Percentiles rank a stretch among this genome's conserved stretches.
Conservation (phyloP, 2,797 vertebrate genomes). For the Sphenodon punctatus region DNA sequence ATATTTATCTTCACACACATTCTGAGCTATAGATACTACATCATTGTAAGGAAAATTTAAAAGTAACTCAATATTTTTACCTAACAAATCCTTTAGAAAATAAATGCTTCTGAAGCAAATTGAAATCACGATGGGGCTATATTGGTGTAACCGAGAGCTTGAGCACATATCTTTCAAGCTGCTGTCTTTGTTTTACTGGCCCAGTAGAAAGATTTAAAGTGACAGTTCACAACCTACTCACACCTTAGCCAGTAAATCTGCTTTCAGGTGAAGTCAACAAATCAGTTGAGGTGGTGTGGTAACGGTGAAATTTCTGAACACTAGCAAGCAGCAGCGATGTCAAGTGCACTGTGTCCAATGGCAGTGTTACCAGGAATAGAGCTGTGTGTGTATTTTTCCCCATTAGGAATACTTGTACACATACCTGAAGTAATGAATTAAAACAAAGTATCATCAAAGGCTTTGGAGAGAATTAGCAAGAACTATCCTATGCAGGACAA, state of each 20-base stretch:
- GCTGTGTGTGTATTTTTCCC: background rate
- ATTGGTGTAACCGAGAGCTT: background rate
- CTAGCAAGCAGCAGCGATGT: background rate
- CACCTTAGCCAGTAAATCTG: background rate
- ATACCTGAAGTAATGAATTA: too few relatives aligned
- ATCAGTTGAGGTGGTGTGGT: background rate
- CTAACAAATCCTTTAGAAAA: background rate
- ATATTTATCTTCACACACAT: background rate
- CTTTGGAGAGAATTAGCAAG: too few relatives aligned
- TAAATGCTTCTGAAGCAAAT: background rate
- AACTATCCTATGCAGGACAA: background rate
- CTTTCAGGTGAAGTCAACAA: background rate
- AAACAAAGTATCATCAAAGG: background rate
- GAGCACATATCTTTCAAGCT: fast-evolving
- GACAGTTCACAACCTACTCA: background rate
- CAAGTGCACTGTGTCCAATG: background rate
- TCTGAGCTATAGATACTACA: background rate
- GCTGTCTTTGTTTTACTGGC: background rate
- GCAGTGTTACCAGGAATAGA: background rate
- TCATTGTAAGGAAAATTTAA: background rate
- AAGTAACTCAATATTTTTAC: background rate
- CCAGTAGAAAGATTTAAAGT: background rate
- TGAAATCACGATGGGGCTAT: too few relatives aligned
- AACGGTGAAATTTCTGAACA: background rate
- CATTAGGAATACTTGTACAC: background rate